Base-by-base conservation (phyloP, 2,888 invertebrate genomes). In the Nomada ruficornis region DNA sequence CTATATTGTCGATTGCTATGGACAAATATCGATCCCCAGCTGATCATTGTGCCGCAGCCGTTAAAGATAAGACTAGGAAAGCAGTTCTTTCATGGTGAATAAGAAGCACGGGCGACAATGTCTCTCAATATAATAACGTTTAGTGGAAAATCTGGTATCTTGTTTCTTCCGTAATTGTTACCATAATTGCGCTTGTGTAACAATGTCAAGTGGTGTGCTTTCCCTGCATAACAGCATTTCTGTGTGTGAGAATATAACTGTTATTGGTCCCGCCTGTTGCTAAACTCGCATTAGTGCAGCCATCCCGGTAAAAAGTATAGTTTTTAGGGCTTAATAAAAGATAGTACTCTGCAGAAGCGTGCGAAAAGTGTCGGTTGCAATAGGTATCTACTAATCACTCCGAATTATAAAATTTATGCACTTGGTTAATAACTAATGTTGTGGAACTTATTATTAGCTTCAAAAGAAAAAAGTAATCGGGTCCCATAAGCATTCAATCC, bases 261-360 rank as follows among this genome's bases (percentile, higher is more conserved):
- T 57, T 69, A 57, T 57, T 26, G 57, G 52, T 44, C 26, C 26
- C 55, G 68, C 55, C 68, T 69, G 42, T 57, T 69, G 55, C 55
- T 69, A 26, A 69, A 57, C 55, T 42, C 26, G 20, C 10, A 13
- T 44, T 23, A 1, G 55, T 42, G 55, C 44, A 57, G 23, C 23
- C 23, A 55, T 23, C 26, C 11, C 26, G 11, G 13, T 42, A 57
- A 57, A 42, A 23, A 2, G 23, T 68, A 54, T 10, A 23, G 18
- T 36, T 20, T 54, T 36, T 7, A 5, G 9, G 15, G 20, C 20
- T 55, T 2, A 11, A 11, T 10, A 36, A 36, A 10, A 18, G 10
- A 60, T 15, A 47, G 15, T 7, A 15, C 47, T 47, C 47, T 11
- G 15, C 47, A 47, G 47, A 47, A 47, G 57, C 15, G 13, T 26